Evolutionary conservation across 2,797 vertebrate species (phyloP).

Genomic region (Tragelaphus oryx): DNA sequence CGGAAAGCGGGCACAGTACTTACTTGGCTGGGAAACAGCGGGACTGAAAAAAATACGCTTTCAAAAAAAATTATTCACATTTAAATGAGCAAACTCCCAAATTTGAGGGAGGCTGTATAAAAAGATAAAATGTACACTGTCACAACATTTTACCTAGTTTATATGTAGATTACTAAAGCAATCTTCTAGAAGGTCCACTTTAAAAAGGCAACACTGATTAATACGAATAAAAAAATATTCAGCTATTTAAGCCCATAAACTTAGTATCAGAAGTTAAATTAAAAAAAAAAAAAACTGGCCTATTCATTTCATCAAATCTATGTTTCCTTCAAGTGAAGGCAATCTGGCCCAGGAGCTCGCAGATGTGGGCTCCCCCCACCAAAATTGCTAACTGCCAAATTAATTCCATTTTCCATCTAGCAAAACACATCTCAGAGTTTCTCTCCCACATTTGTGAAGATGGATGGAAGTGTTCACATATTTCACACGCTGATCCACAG

Average conservation of each 20-base stretch:
- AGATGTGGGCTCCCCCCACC: neutral
- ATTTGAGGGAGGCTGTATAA: constrained; percentile 50
- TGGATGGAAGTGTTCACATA: constrained; percentile 8
- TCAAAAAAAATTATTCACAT: constrained; percentile 47
- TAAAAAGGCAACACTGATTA: constrained; percentile 59
- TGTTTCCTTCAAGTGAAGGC: constrained; percentile 38
- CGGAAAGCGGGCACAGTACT: constrained; percentile 54
- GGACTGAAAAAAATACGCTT: constrained; percentile 39
- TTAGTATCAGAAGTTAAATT: constrained; percentile 50
- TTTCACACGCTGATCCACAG: neutral
- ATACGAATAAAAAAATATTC: constrained; percentile 34
- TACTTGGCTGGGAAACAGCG: constrained; percentile 29
- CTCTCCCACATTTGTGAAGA: constrained; percentile 31
- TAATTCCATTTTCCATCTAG: constrained; percentile 47
- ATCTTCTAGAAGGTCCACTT: constrained; percentile 54
- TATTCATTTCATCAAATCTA: constrained; percentile 51
- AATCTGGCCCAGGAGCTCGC: constrained; percentile 37
- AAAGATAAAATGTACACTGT: constrained; percentile 65
- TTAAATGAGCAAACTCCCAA: constrained; percentile 65
- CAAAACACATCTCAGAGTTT: constrained; percentile 45
- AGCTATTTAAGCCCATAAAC: constrained; percentile 35
- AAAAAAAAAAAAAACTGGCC: neutral
- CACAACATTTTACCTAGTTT: constrained; percentile 64
- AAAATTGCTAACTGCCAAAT: constrained; percentile 38
- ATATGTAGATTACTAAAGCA: constrained; percentile 67